Evolutionary conservation across 2,888 invertebrate genomes (phyloP).

Genomic region (Yponomeuta evonymella): DNA sequence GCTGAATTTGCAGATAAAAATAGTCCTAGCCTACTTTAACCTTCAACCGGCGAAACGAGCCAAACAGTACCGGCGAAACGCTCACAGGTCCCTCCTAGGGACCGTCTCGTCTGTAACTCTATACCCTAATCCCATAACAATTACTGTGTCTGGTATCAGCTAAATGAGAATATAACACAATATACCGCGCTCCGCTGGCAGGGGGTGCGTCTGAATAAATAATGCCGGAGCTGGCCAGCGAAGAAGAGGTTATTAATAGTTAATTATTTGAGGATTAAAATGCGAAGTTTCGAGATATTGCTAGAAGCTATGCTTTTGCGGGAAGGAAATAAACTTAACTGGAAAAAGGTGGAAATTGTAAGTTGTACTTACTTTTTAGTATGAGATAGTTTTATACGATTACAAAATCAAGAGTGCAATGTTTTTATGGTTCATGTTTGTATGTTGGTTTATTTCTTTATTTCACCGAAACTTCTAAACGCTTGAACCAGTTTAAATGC

Average conservation of each 20-base stretch:
- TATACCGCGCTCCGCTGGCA: constrained; percentile 37
- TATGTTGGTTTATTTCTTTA: too few species aligned
- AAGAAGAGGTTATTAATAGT: constrained; percentile 8
- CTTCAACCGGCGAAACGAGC: not conserved
- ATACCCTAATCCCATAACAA: constrained; percentile 53
- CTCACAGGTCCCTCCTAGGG: constrained; percentile 5
- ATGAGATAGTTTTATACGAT: too few species aligned
- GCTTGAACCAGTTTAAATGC: too few species aligned
- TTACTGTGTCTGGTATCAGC: constrained; percentile 41
- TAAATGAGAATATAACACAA: constrained; percentile 61
- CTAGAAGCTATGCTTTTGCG: not conserved
- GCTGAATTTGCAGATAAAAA: too few species aligned
- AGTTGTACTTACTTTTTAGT: not conserved
- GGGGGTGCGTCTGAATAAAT: constrained; percentile 17
- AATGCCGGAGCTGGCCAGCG: constrained; percentile 1
- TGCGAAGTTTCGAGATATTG: not conserved
- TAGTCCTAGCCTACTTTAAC: not conserved
- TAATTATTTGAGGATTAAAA: constrained; percentile 7
- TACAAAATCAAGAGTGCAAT: too few species aligned
- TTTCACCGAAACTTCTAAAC: too few species aligned
- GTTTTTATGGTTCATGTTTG: too few species aligned
- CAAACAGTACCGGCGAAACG: not conserved
- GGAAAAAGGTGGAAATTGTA: not conserved
- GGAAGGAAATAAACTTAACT: not conserved
- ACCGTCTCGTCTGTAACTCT: constrained; percentile 36